Percentiles rank a stretch among this genome's conserved stretches.
These are phyloP conservation scores for Cyprinus carpio DNA, from an alignment of 2,113 vertebrate species.

Conservation along the genomic window DNA sequence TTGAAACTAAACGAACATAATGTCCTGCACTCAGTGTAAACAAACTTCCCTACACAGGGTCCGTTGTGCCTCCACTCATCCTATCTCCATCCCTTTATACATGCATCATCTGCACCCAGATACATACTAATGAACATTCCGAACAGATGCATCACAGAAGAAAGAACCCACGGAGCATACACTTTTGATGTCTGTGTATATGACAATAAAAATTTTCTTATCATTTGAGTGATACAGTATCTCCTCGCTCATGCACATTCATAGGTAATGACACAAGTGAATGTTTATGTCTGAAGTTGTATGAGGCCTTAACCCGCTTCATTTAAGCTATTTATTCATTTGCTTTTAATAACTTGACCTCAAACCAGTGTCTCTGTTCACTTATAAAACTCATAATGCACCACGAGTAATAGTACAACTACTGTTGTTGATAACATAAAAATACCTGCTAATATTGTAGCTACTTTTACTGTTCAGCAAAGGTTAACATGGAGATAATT, in stretches of 20 bases:
- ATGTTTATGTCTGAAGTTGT: neutral
- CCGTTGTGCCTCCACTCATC: slow-evolving; percentile 23
- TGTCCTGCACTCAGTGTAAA: slow-evolving; percentile 54
- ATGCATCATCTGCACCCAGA: slow-evolving; percentile 56
- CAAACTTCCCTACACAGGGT: slow-evolving; percentile 27
- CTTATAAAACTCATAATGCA: neutral
- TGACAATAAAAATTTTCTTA: slow-evolving; percentile 7
- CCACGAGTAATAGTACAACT: neutral
- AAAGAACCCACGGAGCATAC: slow-evolving; percentile 43
- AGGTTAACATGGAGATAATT: neutral
- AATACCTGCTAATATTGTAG: neutral
- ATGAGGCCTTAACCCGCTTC: neutral
- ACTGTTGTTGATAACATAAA: too few relatives aligned
- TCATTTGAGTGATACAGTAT: slow-evolving; percentile 19
- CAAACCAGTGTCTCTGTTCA: neutral
- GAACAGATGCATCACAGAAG: neutral
- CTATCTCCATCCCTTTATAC: slow-evolving; percentile 38
- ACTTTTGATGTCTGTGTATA: slow-evolving; percentile 1
- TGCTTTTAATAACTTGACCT: neutral
- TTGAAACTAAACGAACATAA: slow-evolving; percentile 39
- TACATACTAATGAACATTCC: slow-evolving; percentile 39
- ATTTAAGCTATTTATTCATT: neutral
- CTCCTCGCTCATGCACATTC: neutral
- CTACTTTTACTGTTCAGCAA: neutral
- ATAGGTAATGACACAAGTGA: neutral